Evolutionary conservation across 2,113 vertebrate genomes (phyloP).

Genomic region (Heterotis niloticus): DNA sequence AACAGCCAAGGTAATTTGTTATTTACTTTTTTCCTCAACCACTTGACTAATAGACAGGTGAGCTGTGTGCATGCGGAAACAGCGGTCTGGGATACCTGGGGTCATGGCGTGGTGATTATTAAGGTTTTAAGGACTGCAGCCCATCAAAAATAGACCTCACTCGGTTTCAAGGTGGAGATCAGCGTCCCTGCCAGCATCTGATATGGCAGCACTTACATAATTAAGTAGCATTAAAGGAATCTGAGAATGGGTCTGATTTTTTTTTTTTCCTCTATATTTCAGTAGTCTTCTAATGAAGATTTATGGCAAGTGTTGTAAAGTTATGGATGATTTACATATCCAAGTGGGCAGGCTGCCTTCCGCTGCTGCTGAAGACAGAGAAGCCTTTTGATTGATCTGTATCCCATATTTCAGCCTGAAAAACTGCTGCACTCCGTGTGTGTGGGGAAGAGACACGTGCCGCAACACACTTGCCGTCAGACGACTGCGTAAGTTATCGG

Average conservation of each 20-base stretch:
- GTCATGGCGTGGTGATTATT: slow-evolving; percentile 13
- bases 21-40: slow-evolving; percentile 28
- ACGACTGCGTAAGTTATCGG: too few species aligned
- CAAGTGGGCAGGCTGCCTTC: slow-evolving; percentile 38
- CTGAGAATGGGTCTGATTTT: slow-evolving; percentile 46
- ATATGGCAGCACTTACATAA: slow-evolving; percentile 40
- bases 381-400: too few species aligned
- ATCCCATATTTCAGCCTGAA: too few species aligned
- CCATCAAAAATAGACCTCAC: slow-evolving; percentile 55
- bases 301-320: slow-evolving; percentile 52
- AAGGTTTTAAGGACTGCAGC: slow-evolving; percentile 42
- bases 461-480: too few species aligned
- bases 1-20: slow-evolving; percentile 46
- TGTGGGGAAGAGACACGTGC: too few species aligned
- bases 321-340: slow-evolving; percentile 59
- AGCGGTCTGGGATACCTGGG: not conserved
- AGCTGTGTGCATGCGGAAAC: slow-evolving; percentile 22
- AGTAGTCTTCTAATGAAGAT: slow-evolving; percentile 59
- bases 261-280: slow-evolving; percentile 41
- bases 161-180: slow-evolving; percentile 50
- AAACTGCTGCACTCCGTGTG: too few species aligned
- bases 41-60: slow-evolving; percentile 50
- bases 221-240: slow-evolving; percentile 47
- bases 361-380: too few species aligned
- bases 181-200: slow-evolving; percentile 41